Conservation (phyloP, 1,140 invertebrate species). For the Scaptomyza montana region DNA sequence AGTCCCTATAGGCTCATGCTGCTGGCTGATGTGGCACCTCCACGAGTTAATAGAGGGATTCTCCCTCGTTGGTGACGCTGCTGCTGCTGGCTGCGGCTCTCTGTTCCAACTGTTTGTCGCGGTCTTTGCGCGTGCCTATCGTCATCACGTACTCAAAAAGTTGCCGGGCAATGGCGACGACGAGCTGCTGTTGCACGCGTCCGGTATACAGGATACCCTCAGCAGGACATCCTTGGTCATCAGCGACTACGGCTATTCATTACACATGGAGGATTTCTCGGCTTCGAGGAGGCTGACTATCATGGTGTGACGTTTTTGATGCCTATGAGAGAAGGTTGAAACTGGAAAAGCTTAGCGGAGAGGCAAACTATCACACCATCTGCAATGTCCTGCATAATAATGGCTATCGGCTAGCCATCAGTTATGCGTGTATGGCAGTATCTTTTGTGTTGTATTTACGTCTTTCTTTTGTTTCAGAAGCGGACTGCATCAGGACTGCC, state of each 20-base stretch:
- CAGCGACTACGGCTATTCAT: slow-evolving; percentile 89
- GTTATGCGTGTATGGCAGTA: slow-evolving; percentile 52
- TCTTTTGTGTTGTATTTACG: slow-evolving; percentile 43
- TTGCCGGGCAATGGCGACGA: slow-evolving; percentile 85
- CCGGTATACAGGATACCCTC: slow-evolving; percentile 89
- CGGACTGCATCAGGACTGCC: slow-evolving; percentile 85
- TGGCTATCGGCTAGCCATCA: slow-evolving; percentile 79
- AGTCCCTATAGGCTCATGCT: too few relatives aligned
- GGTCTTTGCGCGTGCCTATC: slow-evolving; percentile 87
- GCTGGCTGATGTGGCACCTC: too few relatives aligned
- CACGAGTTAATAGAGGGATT: slow-evolving; percentile 85
- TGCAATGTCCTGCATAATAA: slow-evolving; percentile 84
- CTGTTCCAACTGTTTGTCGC: slow-evolving; percentile 87
- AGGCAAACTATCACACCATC: slow-evolving; percentile 82
- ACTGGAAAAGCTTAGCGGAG: slow-evolving; percentile 79
- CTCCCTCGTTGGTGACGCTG: slow-evolving; percentile 90
- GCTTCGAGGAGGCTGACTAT: slow-evolving; percentile 72
- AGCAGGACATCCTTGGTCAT: slow-evolving; percentile 91
- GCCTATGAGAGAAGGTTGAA: slow-evolving; percentile 85
- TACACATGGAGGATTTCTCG: slow-evolving; percentile 91
- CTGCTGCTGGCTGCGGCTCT: slow-evolving; percentile 86
- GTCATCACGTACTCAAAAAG: slow-evolving; percentile 89
- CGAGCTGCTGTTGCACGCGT: slow-evolving; percentile 61
- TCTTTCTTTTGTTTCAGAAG: slow-evolving; percentile 68
- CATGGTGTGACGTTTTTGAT: slow-evolving; percentile 90